Conservation (phyloP, 2,888 invertebrate species). For the Apodemia duryi region DNA sequence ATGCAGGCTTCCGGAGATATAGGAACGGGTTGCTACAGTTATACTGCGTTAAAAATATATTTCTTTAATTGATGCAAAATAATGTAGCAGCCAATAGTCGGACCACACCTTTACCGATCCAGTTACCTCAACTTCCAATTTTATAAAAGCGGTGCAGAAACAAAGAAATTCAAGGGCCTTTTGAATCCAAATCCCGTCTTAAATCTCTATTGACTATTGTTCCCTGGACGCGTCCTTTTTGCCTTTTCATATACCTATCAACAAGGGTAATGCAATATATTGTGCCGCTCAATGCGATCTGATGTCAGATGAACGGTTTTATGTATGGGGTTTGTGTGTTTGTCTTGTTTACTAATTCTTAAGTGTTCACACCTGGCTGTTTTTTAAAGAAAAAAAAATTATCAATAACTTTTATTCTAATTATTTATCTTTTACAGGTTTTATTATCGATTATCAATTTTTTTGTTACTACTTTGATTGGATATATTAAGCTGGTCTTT, state of each 20-base stretch:
- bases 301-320: conserved; percentile 54
- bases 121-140: conserved; percentile 55
- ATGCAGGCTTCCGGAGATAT: too few species aligned
- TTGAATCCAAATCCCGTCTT: conserved; percentile 72
- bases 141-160: conserved; percentile 62
- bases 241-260: conserved; percentile 37
- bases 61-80: background rate
- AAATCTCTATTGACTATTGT: conserved; percentile 69
- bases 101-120: conserved; percentile 40
- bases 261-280: conserved; percentile 63
- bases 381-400: background rate
- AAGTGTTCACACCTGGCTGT: conserved; percentile 30
- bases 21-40: too few species aligned
- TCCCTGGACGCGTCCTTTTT: conserved; percentile 47
- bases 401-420: too few species aligned
- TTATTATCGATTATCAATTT: too few species aligned
- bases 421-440: too few species aligned
- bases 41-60: too few species aligned
- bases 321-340: conserved; percentile 30
- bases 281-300: conserved; percentile 55
- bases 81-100: conserved; percentile 26
- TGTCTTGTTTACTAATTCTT: conserved; percentile 25
- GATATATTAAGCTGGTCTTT: too few species aligned
- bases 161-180: conserved; percentile 54
- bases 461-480: too few species aligned